Conservation (phyloP, 2,797 vertebrate species). For the Prionace glauca region DNA sequence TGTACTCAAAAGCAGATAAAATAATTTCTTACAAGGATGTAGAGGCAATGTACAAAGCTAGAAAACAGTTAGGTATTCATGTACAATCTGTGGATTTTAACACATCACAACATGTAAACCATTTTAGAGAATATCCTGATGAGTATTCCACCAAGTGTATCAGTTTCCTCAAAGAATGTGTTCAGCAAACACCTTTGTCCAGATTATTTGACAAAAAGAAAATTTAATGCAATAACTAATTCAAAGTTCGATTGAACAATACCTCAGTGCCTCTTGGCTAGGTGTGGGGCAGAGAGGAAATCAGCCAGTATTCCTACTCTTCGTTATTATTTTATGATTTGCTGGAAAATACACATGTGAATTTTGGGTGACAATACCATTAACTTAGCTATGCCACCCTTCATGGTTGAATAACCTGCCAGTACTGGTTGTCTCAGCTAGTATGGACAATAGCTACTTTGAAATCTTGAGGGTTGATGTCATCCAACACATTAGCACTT, state of each 20-base stretch:
- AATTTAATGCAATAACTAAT: neutral
- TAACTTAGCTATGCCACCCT: neutral
- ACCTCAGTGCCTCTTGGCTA: neutral
- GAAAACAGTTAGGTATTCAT: constrained; percentile 59
- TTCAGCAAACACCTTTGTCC: constrained; percentile 18
- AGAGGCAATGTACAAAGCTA: constrained; percentile 60
- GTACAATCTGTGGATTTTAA: constrained; percentile 76
- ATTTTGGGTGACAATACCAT: neutral
- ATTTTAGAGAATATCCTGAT: constrained; percentile 72
- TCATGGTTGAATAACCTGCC: neutral
- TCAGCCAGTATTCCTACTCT: neutral
- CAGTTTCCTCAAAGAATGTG: constrained; percentile 68
- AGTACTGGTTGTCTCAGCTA: neutral
- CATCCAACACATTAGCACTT: neutral
- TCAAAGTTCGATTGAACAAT: neutral
- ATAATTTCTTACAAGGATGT: constrained; percentile 72
- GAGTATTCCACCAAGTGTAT: constrained; percentile 70
- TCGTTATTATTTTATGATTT: neutral
- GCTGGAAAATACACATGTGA: neutral
- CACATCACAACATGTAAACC: constrained; percentile 75
- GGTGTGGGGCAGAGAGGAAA: neutral
- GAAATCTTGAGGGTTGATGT: neutral
- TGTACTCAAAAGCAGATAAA: constrained; percentile 76
- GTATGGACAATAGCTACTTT: neutral
- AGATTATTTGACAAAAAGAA: neutral